A percentile compares a stretch with the other conserved stretches of the same genome.
Conservation (phyloP, 2,888 invertebrate genomes). For the Troides aeacus region DNA sequence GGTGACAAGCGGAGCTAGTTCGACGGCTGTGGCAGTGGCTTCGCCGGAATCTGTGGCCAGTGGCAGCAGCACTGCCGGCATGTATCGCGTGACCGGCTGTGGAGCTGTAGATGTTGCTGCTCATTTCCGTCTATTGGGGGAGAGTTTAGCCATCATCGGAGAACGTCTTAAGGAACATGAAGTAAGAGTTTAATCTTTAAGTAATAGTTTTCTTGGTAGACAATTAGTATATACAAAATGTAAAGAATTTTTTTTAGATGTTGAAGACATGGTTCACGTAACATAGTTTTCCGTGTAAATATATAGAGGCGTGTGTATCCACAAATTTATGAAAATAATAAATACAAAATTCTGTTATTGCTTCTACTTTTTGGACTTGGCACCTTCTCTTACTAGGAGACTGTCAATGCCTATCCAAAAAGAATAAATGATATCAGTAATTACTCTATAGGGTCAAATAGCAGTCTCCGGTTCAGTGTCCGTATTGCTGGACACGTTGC, state of each 20-base stretch:
- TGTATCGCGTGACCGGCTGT: constrained; percentile 85
- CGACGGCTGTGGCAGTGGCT: neutral
- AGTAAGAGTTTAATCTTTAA: constrained; percentile 56
- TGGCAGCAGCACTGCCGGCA: constrained; percentile 39
- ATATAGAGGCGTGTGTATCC: too few relatives aligned
- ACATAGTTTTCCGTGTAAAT: too few relatives aligned
- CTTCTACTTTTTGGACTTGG: too few relatives aligned
- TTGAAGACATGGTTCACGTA: too few relatives aligned
- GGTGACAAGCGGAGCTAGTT: constrained; percentile 23
- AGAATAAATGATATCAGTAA: neutral
- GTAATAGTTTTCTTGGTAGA: too few relatives aligned
- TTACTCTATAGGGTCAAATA: constrained; percentile 79
- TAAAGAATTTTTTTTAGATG: too few relatives aligned
- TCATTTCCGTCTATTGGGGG: constrained; percentile 93
- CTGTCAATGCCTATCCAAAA: too few relatives aligned
- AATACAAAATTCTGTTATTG: too few relatives aligned
- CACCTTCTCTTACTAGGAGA: too few relatives aligned
- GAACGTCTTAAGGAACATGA: constrained; percentile 95
- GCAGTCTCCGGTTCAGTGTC: constrained; percentile 97
- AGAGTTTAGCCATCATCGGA: constrained; percentile 95
- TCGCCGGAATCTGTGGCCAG: constrained; percentile 14
- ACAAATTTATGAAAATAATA: too few relatives aligned
- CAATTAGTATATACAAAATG: too few relatives aligned
- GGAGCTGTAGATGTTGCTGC: constrained; percentile 95
- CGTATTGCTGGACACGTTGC: constrained; percentile 93